Evolutionary conservation across 2,888 invertebrate genomes (phyloP), one percentile per base, ranked within the genome.

Genomic region (Thera obeliscata): DNA sequence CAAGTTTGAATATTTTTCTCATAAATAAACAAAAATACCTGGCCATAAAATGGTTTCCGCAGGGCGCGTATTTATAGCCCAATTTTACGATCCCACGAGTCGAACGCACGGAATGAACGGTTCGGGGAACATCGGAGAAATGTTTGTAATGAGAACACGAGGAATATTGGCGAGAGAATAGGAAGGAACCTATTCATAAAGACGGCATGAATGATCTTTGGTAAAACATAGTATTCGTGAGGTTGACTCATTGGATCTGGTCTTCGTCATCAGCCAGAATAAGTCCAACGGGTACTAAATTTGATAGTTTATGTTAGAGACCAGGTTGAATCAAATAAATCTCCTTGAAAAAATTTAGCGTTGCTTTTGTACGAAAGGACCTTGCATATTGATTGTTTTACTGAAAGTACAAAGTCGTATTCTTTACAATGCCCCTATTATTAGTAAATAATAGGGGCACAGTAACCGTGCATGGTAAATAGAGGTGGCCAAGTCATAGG

Each of bases 11-110:
- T 12, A 64, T 56, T 67, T 70, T 59, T 61, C 65, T 33, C 56
- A 64, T 66, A 68, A 52, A 52, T 33, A 52, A 69, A 71, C 72
- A 69, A 60, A 68, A 68, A 70, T 57, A 70, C 62, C 63, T 66
- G 73, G 66, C 71, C 74, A 67, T 76, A 72, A 75, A 77, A 74
- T 70, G 72, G 78, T 77, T 76, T 80, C 78, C 78, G 77, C 65
- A 66, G 75, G 72, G 70, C 67, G 65, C 56, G 66, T 81, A 83
- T 82, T 80, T 81, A 80, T 80, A 82, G 62, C 75, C 69, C 41
- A 71, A 76, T 80, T 81, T 83, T 80, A 83, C 77, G 78, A 78
- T 62, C 54, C 69, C 64, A 56, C 64, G 68, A 66, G 61, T 36
- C 55, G 58, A 48, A 11, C 61, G 64, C 55, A 33, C 62, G 71